Percentiles rank a stretch among this genome's conserved stretches.
Conservation (phyloP, 1,140 invertebrate genomes). For the Aphaenogaster ashmeadi region DNA sequence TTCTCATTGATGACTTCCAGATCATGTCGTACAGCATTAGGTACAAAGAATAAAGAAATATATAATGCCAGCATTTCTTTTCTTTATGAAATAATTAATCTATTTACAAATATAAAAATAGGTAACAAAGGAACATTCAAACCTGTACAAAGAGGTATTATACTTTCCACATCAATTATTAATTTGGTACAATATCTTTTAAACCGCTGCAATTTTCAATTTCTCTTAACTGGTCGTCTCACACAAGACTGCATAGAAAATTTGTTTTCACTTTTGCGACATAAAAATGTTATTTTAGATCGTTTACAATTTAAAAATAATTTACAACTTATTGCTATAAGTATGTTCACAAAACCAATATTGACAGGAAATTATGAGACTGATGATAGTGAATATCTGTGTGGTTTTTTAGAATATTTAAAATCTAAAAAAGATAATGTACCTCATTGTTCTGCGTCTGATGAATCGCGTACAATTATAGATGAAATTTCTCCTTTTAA, state of each 20-base stretch:
- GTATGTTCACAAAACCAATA: background rate
- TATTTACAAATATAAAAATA: background rate
- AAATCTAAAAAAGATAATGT: background rate
- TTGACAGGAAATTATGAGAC: background rate
- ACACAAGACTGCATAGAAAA: background rate
- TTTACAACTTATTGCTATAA: background rate
- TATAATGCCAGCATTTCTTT: background rate
- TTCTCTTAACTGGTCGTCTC: background rate
- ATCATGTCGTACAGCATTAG: background rate
- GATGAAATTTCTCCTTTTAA: too few species aligned
- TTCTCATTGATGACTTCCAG: background rate
- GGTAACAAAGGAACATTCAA: background rate
- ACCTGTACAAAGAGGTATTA: background rate
- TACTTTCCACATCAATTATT: background rate
- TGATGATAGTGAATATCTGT: background rate
- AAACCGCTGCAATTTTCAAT: background rate
- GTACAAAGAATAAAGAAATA: background rate
- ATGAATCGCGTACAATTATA: too few species aligned
- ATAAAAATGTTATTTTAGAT: background rate
- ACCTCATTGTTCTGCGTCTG: too few species aligned
- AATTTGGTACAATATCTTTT: background rate
- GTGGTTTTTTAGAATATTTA: background rate
- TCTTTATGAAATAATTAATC: background rate
- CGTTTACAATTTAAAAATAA: background rate
- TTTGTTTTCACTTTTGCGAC: background rate